Base-by-base conservation (phyloP, 1,140 invertebrate species). In the Hyles vespertilio region DNA sequence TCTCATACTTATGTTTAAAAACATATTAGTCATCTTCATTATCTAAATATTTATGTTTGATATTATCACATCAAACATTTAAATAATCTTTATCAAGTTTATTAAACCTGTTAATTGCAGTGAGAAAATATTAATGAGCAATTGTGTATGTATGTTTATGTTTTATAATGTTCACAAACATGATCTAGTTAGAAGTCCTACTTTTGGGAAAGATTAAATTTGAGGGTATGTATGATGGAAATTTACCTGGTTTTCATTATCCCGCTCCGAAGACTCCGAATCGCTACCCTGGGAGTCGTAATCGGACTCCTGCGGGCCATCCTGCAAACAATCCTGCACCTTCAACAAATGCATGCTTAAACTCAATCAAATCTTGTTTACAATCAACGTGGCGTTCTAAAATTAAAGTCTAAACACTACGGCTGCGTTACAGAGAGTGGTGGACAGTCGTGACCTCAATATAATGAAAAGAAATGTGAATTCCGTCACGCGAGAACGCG, bases 391-490 rank as follows among this genome's bases (percentile, higher is more conserved):
- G 73, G 67, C 70, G 66, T 56, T 63, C 65, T 69, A 67, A 73
- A 71, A 68, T 70, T 67, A 61, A 67, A 67, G 73, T 80, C 72
- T 77, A 72, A 72, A 73, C 78, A 77, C 71, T 77, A 58, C 74
- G 61, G 70, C 60, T 63, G 55, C 67, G 63, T 63, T 69, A 67
- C 60, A 74, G 78, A 74, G 79, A 82, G 67, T 81, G 79, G 72
- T 75, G 70, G 59, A 72, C 63, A 75, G 65, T 74, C 69, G 65
- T 89, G 86, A 89, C 86, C 86, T 86, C 86, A 86, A 86, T 87
- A 70, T 71, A 63, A 63, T 69, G 67, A 84, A 86, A 88, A 87
- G 86, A 87, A 89, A 89, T 89, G 82, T 66, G 74, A 81, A 87
- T 83, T 73, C 85, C 81, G 70, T 78, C 83, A 88, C 81, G 84